phyloP scores from a whole-genome alignment of 2,888 invertebrate genomes.

The Orchesellides sinensis region DNA sequence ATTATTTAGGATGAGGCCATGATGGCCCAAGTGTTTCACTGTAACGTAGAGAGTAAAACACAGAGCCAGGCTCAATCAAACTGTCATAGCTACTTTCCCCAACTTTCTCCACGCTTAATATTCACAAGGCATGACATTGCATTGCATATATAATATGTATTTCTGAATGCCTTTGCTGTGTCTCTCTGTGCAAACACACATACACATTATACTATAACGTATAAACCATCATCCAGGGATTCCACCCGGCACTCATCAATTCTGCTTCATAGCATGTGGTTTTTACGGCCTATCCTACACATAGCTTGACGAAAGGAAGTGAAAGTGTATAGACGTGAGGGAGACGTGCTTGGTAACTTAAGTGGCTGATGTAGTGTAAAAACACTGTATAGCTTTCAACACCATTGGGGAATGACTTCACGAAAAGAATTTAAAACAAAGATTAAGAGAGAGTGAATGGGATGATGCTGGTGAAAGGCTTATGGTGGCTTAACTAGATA shows the following conservation, averaged over 20 bases:
- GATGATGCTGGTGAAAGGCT: constrained; percentile 1
- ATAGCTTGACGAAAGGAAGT: not conserved
- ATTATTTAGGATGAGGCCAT: not conserved
- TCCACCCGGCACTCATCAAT: not conserved
- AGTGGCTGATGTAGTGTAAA: not conserved
- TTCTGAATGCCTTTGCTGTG: not conserved
- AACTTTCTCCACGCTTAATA: too few relatives aligned
- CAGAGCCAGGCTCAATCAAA: constrained; percentile 34
- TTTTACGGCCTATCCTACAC: too few relatives aligned
- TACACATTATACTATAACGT: too few relatives aligned
- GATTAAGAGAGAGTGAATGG: not conserved
- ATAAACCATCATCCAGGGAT: constrained; percentile 8
- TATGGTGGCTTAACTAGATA: not conserved
- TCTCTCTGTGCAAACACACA: too few relatives aligned
- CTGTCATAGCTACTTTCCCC: constrained; percentile 47
- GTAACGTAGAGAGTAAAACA: not conserved
- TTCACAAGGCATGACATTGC: too few relatives aligned
- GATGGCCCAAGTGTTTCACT: too few relatives aligned
- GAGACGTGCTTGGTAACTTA: not conserved
- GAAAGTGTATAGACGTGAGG: not conserved
- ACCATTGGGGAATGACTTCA: not conserved
- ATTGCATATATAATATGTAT: not conserved
- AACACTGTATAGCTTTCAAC: not conserved
- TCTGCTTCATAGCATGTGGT: too few relatives aligned
- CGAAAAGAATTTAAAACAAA: not conserved